Evolutionary conservation across 2,888 invertebrate species (phyloP), one percentile per base, ranked within the genome.

Genomic region (Tromatobia lineatoria): DNA sequence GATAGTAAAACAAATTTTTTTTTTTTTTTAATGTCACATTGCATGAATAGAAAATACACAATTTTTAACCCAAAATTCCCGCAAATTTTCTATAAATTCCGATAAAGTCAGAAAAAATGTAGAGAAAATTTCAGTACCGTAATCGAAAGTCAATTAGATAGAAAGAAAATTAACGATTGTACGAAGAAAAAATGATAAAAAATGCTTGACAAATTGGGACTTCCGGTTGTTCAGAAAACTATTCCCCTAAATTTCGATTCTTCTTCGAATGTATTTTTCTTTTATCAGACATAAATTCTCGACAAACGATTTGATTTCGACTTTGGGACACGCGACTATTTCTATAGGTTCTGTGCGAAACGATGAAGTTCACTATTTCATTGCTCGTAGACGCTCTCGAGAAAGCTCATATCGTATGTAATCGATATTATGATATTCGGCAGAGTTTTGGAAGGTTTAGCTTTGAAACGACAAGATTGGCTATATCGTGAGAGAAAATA

Each of bases 341-440:
- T 64, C 18, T 34, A 18, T n/a, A 7, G n/a, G 15, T 38, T 64
- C 20, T 38, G 18, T 38, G 34, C 6, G 13, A 59, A 6, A 54
- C 47, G 15, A 77, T 73, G n/a, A 67, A 73, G 18, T 29, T 18
- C 15, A 15, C 20, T 57, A 73, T 66, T 73, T 73, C 47, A 52
- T 67, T 45, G 57, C 50, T 50, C 47, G 54, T 45, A 69, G 42
- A 82, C 38, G 67, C 42, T 71, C 23, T 52, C 45, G 52, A 52
- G n/a, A 13, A 42, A 61, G 15, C 59, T 67, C 73, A 10, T 61
- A 61, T 73, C 59, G 18, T 18, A 42, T 8, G 75, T 57, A 71
- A 80, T 83, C 75, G 79, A 79, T 79, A 57, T 74, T 67, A 69
- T 67, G 64, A 78, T 82, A 76, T 69, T 50, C 61, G 45, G 54